Base-by-base conservation (phyloP, 2,113 vertebrate species). In the Scomber japonicus region DNA sequence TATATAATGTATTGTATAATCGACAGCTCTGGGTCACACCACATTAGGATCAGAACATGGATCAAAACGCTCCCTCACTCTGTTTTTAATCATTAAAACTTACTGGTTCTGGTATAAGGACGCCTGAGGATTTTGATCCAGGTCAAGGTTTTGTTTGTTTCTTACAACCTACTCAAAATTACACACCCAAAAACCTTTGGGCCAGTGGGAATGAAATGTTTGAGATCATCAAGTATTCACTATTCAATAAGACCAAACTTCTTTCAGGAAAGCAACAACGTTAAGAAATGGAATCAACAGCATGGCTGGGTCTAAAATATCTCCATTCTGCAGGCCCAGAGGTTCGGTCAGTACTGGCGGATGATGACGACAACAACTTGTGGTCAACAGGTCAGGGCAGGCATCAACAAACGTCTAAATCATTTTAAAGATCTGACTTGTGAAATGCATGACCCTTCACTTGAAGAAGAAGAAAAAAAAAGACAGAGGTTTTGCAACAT, bases 1-100 rank as follows among this genome's bases (percentile, higher is more conserved):
- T 76, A 71, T 75, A 67, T 40, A 40, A 59, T 61, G 40, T n/a
- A 73, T 71, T 72, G 75, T 84, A 65, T 80, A 78, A 88, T 76
- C 72, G 80, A 59, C 55, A 71, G 72, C 64, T 73, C 62, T 46
- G 81, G 66, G 83, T 61, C 53, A 80, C 57, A 53, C 27, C 0
- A 2, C 15, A 17, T 14, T 63, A 17, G 11, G 57, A 66, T 63
- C 59, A 59, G 14, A 75, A 49, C 3, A 2, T 63, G 54, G 60
- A 77, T 63, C 51, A 60, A 54, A 65, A 54, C 2, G 45, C 31
- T 71, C 35, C 50, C 46, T 15, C n/a, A 35, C 31, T 40, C 35
- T 40, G 35, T 40, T 40, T 40, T 40, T 40, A 40, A 40, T 40
- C 35, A 40, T 40, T 40, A 40, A 40, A 40, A 40, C 35, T 2